These are phyloP conservation scores for Zhuqinia jingwanae DNA, from an alignment of 2,888 invertebrate genomes.

Conservation along the genomic window DNA sequence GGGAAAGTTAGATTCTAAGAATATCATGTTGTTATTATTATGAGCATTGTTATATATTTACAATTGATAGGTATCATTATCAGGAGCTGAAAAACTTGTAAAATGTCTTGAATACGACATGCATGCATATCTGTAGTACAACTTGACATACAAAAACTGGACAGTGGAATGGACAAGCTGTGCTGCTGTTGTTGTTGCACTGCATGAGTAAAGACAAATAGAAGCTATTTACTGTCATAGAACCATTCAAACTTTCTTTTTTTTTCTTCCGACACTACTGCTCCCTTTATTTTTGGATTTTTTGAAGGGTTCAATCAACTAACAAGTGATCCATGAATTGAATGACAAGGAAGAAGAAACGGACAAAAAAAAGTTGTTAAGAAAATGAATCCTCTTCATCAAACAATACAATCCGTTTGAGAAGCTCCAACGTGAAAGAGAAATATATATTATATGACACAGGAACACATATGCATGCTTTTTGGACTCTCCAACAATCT, in stretches of 20 bases:
- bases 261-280: conserved; percentile 52
- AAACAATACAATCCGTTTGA: not conserved
- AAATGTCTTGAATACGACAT: not conserved
- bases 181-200: too few relatives aligned
- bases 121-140: not conserved
- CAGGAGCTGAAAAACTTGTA: too few relatives aligned
- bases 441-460: not conserved
- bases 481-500: not conserved
- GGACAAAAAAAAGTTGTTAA: conserved; percentile 12
- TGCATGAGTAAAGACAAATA: conserved; percentile 29
- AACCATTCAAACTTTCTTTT: conserved; percentile 60
- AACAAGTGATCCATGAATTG: conserved; percentile 57
- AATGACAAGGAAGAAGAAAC: conserved; percentile 7
- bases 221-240: conserved; percentile 61
- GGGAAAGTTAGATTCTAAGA: conserved; percentile 58
- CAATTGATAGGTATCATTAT: too few relatives aligned
- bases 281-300: conserved; percentile 33
- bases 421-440: not conserved
- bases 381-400: conserved; percentile 12
- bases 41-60: too few relatives aligned
- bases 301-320: conserved; percentile 62
- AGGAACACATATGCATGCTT: not conserved
- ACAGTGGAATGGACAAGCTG: conserved; percentile 30
- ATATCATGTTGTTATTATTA: conserved; percentile 42
- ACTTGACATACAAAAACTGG: conserved; percentile 30